These are phyloP conservation scores for Pluvialis apricaria DNA, from an alignment of 2,113 vertebrate species.

Conservation along the genomic window DNA sequence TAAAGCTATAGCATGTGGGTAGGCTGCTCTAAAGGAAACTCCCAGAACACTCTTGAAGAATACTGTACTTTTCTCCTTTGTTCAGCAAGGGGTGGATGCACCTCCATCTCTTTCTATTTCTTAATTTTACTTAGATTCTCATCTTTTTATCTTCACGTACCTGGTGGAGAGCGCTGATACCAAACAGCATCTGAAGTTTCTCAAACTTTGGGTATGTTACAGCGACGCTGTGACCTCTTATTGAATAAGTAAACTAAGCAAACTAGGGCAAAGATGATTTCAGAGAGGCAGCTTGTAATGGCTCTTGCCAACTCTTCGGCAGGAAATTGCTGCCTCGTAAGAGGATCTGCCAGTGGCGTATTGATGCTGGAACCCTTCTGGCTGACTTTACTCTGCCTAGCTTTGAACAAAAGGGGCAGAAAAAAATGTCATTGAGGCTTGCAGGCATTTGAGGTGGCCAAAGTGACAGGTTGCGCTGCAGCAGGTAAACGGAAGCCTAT, in stretches of 20 bases:
- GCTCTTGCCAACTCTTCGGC: background rate
- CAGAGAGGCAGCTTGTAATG: background rate
- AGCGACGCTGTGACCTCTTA: background rate
- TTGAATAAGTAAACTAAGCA: background rate
- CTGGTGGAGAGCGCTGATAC: background rate
- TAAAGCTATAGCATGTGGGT: fast-evolving
- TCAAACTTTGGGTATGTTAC: background rate
- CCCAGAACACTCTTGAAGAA: background rate
- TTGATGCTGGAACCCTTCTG: background rate
- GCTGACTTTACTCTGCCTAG: background rate
- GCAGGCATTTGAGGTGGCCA: conserved; percentile 36
- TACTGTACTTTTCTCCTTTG: fast-evolving
- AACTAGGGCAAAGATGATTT: conserved; percentile 10
- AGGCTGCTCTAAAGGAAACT: background rate
- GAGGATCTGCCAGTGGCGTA: background rate
- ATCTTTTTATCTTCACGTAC: background rate
- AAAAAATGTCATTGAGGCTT: background rate
- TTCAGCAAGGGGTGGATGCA: background rate
- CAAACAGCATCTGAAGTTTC: background rate
- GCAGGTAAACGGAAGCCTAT: conserved; percentile 39
- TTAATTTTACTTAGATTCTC: background rate
- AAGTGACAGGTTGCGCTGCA: conserved; percentile 56
- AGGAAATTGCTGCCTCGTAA: background rate
- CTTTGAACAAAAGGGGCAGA: background rate
- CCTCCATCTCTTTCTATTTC: background rate